Conservation (phyloP, 2,888 invertebrate species). For the Trissolcus brochymenae region DNA sequence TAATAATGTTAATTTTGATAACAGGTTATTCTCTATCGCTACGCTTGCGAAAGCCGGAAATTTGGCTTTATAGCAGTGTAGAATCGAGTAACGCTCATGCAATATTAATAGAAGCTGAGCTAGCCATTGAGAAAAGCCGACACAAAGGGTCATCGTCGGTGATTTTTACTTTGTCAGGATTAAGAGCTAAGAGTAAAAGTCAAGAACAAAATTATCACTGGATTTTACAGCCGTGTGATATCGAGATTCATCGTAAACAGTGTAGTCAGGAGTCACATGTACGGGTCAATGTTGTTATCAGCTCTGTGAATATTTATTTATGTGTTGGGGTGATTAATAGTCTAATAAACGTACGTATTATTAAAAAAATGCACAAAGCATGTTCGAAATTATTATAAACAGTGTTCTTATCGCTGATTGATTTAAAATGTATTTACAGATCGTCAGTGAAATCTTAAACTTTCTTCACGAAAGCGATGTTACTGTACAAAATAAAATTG, state of each 20-base stretch:
- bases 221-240: slow-evolving; percentile 82
- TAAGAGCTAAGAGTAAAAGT: slow-evolving; percentile 81
- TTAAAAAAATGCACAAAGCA: background rate
- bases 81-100: slow-evolving; percentile 81
- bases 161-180: slow-evolving; percentile 80
- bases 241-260: slow-evolving; percentile 82
- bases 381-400: background rate
- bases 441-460: slow-evolving; percentile 77
- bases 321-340: slow-evolving; percentile 86
- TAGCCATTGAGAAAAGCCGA: slow-evolving; percentile 83
- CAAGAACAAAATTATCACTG: slow-evolving; percentile 79
- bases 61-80: slow-evolving; percentile 85
- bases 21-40: slow-evolving; percentile 83
- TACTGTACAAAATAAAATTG: slow-evolving; percentile 65
- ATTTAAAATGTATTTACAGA: slow-evolving; percentile 71
- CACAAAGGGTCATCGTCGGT: slow-evolving; percentile 82
- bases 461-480: slow-evolving; percentile 77
- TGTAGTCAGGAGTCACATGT: slow-evolving; percentile 82
- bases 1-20: slow-evolving; percentile 7
- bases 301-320: slow-evolving; percentile 84
- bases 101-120: slow-evolving; percentile 83
- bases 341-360: slow-evolving; percentile 78
- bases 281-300: slow-evolving; percentile 81
- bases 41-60: slow-evolving; percentile 86
- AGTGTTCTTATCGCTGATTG: background rate